Evolutionary conservation across 2,797 vertebrate species (phyloP).

Genomic region (Myotis findleyi): DNA sequence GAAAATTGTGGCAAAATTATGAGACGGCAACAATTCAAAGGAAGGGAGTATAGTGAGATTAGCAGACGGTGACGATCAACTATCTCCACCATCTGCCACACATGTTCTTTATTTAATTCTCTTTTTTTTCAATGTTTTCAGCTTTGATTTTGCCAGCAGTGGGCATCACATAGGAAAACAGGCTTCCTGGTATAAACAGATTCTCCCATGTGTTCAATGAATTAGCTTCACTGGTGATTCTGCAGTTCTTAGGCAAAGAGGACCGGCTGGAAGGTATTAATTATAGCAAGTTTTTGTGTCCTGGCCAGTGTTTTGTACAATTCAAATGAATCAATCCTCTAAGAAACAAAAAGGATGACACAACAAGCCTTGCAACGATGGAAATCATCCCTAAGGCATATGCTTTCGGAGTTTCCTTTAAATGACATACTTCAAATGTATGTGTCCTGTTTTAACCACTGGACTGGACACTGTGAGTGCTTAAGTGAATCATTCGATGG

Average conservation of each 20-base stretch:
- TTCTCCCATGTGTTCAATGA: constrained; percentile 59
- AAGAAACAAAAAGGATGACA: constrained; percentile 26
- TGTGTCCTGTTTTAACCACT: not conserved
- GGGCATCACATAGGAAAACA: constrained; percentile 39
- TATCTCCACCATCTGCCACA: constrained; percentile 48
- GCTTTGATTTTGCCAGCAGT: constrained; percentile 66
- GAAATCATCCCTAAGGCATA: not conserved
- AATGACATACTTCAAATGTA: not conserved
- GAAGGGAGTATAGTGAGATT: constrained; percentile 62
- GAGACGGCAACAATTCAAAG: constrained; percentile 68
- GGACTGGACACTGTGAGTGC: not conserved
- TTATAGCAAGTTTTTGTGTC: constrained; percentile 30
- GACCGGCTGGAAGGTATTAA: constrained; percentile 6
- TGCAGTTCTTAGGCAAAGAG: not conserved
- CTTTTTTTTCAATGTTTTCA: constrained; percentile 24
- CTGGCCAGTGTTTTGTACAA: not conserved
- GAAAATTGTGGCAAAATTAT: constrained; percentile 78
- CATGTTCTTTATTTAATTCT: constrained; percentile 64
- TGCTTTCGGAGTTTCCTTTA: not conserved
- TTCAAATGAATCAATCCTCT: not conserved
- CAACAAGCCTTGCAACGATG: not conserved
- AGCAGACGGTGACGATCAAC: constrained; percentile 69
- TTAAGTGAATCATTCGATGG: not conserved
- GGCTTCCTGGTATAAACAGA: constrained; percentile 62
- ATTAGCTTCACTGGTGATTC: constrained; percentile 28